Conservation (phyloP, 1,140 invertebrate species). For the Whitmania pigra region DNA sequence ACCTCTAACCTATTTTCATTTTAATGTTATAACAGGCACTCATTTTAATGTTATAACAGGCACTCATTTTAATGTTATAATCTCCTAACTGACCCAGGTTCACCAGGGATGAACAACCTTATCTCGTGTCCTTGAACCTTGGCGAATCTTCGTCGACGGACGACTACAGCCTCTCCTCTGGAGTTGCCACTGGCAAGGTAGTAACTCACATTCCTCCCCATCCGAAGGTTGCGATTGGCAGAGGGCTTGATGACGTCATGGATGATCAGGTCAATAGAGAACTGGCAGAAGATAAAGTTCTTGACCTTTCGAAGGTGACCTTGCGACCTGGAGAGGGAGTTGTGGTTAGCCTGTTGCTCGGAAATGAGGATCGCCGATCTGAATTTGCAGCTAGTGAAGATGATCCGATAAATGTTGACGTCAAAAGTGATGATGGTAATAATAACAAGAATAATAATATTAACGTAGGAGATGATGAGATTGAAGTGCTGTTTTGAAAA, state of each 20-base stretch:
- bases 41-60: too few relatives aligned
- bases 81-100: background rate
- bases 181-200: conserved; percentile 29
- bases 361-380: background rate
- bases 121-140: conserved; percentile 37
- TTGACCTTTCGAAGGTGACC: conserved; percentile 27
- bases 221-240: too few relatives aligned
- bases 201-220: conserved; percentile 28
- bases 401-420: too few relatives aligned
- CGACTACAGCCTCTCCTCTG: conserved; percentile 26
- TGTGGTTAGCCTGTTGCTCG: conserved; percentile 26
- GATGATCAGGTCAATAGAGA: conserved; percentile 23
- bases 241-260: too few relatives aligned
- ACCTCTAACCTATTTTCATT: too few relatives aligned
- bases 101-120: conserved; percentile 19
- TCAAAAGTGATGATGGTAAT: too few relatives aligned
- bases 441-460: too few relatives aligned
- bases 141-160: conserved; percentile 26
- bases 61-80: too few relatives aligned
- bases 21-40: too few relatives aligned
- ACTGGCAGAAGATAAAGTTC: conserved; percentile 28
- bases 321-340: conserved; percentile 32
- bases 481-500: too few relatives aligned
- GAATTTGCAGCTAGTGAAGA: too few relatives aligned
- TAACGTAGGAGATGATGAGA: too few relatives aligned